Percentiles rank a stretch among this genome's conserved stretches.
Conservation (phyloP, 2,888 invertebrate species). For the Sarcophaga rosellei region DNA sequence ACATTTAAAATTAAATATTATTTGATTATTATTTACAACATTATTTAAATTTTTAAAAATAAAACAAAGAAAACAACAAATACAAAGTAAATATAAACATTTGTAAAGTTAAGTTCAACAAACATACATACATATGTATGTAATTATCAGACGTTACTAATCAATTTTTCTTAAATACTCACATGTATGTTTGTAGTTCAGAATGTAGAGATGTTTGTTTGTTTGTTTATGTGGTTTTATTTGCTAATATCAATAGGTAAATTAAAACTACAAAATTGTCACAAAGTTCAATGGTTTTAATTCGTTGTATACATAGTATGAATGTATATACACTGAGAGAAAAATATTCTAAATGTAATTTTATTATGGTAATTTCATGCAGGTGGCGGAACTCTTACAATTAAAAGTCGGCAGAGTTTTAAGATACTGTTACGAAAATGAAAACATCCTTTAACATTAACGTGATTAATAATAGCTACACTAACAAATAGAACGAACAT, state of each 20-base stretch:
- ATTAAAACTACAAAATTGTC: constrained; percentile 18
- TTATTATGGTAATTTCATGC: no score
- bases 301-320: constrained; percentile 1
- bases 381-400: no score
- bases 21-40: not conserved
- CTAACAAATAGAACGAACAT: no score
- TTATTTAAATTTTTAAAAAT: not conserved
- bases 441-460: no score
- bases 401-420: no score
- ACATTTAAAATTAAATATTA: not conserved
- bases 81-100: not conserved
- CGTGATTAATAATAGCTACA: no score
- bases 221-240: not conserved
- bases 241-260: not conserved
- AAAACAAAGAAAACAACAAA: not conserved
- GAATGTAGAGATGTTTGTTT: not conserved
- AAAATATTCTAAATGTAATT: not conserved
- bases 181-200: not conserved
- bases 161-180: not conserved
- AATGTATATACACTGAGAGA: constrained; percentile 10
- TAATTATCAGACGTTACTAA: not conserved
- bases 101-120: not conserved
- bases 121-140: no score
- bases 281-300: constrained; percentile 51
- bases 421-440: no score